A percentile compares a stretch with the other conserved stretches of the same genome.
Conservation (phyloP, 2,113 vertebrate species). For the Siniperca knerii region DNA sequence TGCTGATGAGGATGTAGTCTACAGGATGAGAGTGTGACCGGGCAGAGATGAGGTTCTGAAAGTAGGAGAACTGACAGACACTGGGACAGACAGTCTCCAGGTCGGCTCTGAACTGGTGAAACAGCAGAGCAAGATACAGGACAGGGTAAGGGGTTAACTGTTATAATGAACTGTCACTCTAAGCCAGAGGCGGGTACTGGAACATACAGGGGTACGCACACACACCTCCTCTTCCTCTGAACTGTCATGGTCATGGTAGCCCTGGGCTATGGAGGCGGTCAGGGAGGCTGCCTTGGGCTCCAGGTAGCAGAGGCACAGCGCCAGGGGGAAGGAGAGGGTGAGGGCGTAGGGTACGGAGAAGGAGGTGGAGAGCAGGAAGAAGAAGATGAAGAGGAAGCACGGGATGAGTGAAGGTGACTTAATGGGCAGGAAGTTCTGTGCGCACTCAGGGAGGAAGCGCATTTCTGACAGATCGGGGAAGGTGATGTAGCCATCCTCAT, state of each 20-base stretch:
- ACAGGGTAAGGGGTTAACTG: slow-evolving; percentile 58
- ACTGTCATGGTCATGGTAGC: slow-evolving; percentile 99
- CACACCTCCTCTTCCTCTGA: slow-evolving; percentile 94
- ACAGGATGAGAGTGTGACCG: slow-evolving; percentile 70
- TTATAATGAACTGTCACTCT: slow-evolving; percentile 50
- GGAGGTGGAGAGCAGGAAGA: slow-evolving; percentile 97
- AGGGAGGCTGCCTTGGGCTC: slow-evolving; percentile 99
- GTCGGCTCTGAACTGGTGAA: slow-evolving; percentile 88
- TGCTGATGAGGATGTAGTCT: slow-evolving; percentile 66
- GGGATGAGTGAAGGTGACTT: slow-evolving; percentile 95
- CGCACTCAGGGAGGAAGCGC: slow-evolving; percentile 91
- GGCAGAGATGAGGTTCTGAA: slow-evolving; percentile 97
- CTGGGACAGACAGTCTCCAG: slow-evolving; percentile 85
- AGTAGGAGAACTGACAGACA: slow-evolving; percentile 88
- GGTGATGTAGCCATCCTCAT: slow-evolving; percentile 96
- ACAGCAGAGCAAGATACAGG: slow-evolving; percentile 84
- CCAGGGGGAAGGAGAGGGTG: slow-evolving; percentile 99
- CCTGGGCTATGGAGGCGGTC: slow-evolving; percentile 96
- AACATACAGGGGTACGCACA: slow-evolving; percentile 89
- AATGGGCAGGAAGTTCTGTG: slow-evolving; percentile 94
- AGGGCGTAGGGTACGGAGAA: slow-evolving; percentile 98
- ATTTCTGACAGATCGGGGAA: slow-evolving; percentile 95
- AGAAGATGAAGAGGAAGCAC: slow-evolving; percentile 98
- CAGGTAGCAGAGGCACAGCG: slow-evolving; percentile 99
- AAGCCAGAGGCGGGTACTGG: slow-evolving; percentile 56